Evolutionary conservation across 2,888 invertebrate genomes (phyloP), one percentile per base, ranked within the genome.

Genomic region (Drosophila parthenogenetica): DNA sequence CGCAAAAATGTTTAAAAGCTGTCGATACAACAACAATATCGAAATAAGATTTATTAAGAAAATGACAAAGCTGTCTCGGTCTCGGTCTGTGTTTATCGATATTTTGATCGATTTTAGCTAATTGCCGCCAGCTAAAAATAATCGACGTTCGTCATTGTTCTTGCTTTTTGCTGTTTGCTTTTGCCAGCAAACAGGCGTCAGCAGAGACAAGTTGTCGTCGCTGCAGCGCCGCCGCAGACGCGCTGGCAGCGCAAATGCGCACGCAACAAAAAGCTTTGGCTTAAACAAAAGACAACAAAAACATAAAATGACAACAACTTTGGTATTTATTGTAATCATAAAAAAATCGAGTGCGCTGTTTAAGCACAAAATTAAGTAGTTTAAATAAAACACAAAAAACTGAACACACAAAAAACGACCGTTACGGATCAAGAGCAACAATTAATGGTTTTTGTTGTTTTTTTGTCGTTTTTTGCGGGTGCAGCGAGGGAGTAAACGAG

Each of bases 291-390:
- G 57, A 66, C 13, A 35, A 35, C n/a, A n/a, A n/a, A n/a, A n/a
- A n/a, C n/a, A 10, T 13, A 35, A 35, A 35, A 35, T 35, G 35
- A 35, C 35, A 35, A 35, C 35, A 70, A 64, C 63, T 63, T 19
- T 64, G 70, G 73, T 73, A 80, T 83, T 86, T 77, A 83, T 73
- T 77, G 69, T 68, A 53, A 62, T 60, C 58, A 49, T 35, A 49
- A 59, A 62, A 54, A 69, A 67, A 73, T 54, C 48, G 64, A 70
- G 66, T 75, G 69, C 72, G 89, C 89, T 89, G 87, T 87, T 84
- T 87, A 84, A 89, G 88, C 83, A 89, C 45, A 87, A 83, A 83
- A 64, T 84, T 84, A 89, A 84, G 89, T 83, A 87, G 83, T 89
- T 83, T 83, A 83, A 84, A 84, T 89, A 81, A 87, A 85, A 69